phyloP scores from a whole-genome alignment of 2,113 vertebrate genomes.

The Chrysochloris asiatica region DNA sequence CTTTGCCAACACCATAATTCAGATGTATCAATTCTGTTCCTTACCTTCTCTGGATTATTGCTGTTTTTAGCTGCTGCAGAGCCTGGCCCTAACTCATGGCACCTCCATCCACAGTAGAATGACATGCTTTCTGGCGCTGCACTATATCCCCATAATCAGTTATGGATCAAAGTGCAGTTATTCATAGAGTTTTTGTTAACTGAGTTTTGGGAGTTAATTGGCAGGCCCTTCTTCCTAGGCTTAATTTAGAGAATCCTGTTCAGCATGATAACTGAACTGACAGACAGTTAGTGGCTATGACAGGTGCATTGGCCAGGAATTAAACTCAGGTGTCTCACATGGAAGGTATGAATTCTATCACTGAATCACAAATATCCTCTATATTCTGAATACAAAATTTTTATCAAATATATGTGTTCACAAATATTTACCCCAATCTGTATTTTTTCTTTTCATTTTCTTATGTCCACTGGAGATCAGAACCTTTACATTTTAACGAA shows the following conservation, averaged over 20 bases:
- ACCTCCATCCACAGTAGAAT: neutral
- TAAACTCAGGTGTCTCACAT: neutral
- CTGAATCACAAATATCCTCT: neutral
- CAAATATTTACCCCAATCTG: neutral
- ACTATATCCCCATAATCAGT: neutral
- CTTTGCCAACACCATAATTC: too few relatives aligned
- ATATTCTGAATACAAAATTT: neutral
- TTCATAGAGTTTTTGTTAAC: neutral
- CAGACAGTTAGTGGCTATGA: neutral
- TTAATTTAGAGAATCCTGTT: neutral
- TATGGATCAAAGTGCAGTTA: neutral
- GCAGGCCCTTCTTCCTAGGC: neutral
- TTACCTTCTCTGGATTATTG: neutral
- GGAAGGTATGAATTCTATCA: neutral
- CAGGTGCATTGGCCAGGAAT: neutral
- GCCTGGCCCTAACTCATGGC: neutral
- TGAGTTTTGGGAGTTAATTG: neutral
- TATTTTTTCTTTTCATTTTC: neutral
- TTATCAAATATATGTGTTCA: neutral
- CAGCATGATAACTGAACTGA: neutral
- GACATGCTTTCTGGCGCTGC: neutral
- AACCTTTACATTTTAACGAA: conserved; percentile 16
- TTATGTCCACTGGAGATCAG: neutral
- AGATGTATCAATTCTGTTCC: too few relatives aligned
- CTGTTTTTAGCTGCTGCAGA: neutral